A percentile compares a stretch with the other conserved stretches of the same genome.
phyloP scores from a whole-genome alignment of 2,113 vertebrate species.

The Vanacampus margaritifer region DNA sequence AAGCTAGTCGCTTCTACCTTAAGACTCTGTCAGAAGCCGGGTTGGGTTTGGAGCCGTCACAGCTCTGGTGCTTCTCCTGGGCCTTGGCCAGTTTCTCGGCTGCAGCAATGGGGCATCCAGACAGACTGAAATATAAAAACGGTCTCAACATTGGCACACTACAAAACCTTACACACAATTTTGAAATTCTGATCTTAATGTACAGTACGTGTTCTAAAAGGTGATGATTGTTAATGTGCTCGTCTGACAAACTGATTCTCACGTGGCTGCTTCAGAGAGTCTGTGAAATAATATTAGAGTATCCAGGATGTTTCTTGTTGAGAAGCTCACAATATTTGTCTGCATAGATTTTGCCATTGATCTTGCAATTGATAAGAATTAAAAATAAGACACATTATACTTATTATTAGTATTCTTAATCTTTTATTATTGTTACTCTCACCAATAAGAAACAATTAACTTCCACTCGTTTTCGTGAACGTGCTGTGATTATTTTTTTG shows the following conservation, averaged over 20 bases:
- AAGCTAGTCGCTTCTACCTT: conserved; percentile 78
- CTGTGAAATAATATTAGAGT: background rate
- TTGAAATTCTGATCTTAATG: conserved; percentile 16
- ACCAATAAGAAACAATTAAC: too few relatives aligned
- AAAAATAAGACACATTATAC: too few relatives aligned
- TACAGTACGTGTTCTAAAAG: conserved; percentile 10
- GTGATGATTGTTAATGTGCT: conserved; percentile 29
- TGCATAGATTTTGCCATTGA: background rate
- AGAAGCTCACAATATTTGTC: background rate
- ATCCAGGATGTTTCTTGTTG: background rate
- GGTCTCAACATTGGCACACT: background rate
- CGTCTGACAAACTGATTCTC: conserved; percentile 19
- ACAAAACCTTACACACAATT: background rate
- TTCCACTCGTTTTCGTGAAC: too few relatives aligned
- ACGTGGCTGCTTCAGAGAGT: background rate
- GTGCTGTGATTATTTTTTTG: too few relatives aligned
- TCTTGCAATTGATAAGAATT: too few relatives aligned
- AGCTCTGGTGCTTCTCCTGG: conserved; percentile 96
- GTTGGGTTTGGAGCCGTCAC: conserved; percentile 90
- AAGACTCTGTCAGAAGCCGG: conserved; percentile 95
- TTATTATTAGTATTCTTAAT: too few relatives aligned
- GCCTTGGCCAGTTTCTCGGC: conserved; percentile 98
- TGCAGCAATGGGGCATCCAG: conserved; percentile 96
- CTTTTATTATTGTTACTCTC: too few relatives aligned
- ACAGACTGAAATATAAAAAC: conserved; percentile 82